Conservation (phyloP, 2,888 invertebrate genomes). For the Cerastis leucographa region DNA sequence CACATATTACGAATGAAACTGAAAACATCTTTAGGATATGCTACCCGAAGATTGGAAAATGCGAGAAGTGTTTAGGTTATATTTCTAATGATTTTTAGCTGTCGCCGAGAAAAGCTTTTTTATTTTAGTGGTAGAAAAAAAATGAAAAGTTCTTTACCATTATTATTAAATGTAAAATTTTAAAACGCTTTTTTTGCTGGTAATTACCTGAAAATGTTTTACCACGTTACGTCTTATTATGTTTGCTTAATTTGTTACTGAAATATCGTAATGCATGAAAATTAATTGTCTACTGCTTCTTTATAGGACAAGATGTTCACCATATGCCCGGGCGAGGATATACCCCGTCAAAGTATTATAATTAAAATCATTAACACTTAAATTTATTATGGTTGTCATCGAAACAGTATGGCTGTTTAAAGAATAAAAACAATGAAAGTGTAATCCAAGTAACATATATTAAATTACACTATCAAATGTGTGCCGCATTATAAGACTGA, state of each 20-base stretch:
- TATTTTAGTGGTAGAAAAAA: not conserved
- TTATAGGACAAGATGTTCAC: constrained; percentile 37
- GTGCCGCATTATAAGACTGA: constrained; percentile 42
- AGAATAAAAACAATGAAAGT: constrained; percentile 38
- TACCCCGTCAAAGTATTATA: constrained; percentile 15
- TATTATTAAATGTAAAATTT: not conserved
- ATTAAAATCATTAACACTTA: constrained; percentile 45
- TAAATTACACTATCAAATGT: constrained; percentile 55
- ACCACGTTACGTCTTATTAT: no score
- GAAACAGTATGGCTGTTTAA: constrained; percentile 24
- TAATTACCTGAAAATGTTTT: not conserved
- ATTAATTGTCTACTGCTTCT: not conserved
- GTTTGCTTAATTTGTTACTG: no score
- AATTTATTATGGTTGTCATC: constrained; percentile 51
- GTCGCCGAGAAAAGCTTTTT: not conserved
- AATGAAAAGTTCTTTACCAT: not conserved
- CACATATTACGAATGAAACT: constrained; percentile 72
- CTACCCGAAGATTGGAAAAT: constrained; percentile 13
- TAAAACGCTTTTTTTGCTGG: not conserved
- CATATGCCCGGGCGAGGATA: constrained; percentile 32
- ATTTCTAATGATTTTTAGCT: not conserved
- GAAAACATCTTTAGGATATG: constrained; percentile 59
- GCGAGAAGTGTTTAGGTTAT: not conserved
- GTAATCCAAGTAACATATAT: constrained; percentile 39
- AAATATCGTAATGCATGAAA: not conserved